Evolutionary conservation across 2,888 invertebrate species (phyloP).

Genomic region (Pterostichus niger): DNA sequence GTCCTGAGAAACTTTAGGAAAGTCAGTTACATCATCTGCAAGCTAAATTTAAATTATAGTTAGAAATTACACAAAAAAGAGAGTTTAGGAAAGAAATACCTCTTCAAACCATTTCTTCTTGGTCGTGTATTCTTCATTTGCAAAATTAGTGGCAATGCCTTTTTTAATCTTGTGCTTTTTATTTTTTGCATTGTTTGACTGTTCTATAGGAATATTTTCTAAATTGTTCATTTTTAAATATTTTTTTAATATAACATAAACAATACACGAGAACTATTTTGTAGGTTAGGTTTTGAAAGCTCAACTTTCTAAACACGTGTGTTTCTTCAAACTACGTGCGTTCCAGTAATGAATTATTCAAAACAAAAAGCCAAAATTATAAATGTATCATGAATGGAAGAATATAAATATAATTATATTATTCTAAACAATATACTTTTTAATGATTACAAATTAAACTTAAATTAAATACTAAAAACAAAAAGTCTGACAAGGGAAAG

Average conservation of each 20-base stretch:
- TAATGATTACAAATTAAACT: no score
- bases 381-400: no score
- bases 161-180: slow-evolving; percentile 37
- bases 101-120: slow-evolving; percentile 83
- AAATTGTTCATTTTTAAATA: slow-evolving; percentile 31
- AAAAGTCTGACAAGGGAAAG: no score
- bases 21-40: slow-evolving; percentile 78
- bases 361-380: no score
- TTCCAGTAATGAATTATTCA: background rate
- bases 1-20: slow-evolving; percentile 77
- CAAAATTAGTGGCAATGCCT: slow-evolving; percentile 72
- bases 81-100: slow-evolving; percentile 73
- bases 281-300: slow-evolving; percentile 1
- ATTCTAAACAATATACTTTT: no score
- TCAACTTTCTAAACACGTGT: slow-evolving; percentile 6
- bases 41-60: slow-evolving; percentile 74
- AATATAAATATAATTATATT: no score
- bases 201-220: slow-evolving; percentile 26
- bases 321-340: background rate
- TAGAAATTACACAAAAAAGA: slow-evolving; percentile 6
- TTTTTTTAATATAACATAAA: slow-evolving; percentile 9
- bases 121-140: slow-evolving; percentile 72
- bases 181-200: slow-evolving; percentile 28
- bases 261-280: slow-evolving; percentile 44
- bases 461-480: no score